A percentile compares a stretch with the other conserved stretches of the same genome.
Evolutionary conservation across 2,888 invertebrate genomes (phyloP).

Genomic region (Hesperia comma): DNA sequence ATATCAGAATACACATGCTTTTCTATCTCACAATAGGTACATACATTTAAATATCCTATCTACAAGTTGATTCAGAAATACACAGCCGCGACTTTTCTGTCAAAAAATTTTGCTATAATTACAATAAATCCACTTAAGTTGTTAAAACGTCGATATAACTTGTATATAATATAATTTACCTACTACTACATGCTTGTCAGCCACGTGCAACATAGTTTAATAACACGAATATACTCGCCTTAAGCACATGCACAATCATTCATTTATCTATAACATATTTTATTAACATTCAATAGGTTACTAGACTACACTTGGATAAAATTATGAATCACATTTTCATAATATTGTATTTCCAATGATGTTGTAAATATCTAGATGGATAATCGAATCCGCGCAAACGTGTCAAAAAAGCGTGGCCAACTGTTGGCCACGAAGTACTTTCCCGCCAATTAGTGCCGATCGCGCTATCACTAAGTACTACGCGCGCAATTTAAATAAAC

Average conservation of each 20-base stretch:
- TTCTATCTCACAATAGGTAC: constrained; percentile 52
- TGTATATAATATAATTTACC: constrained; percentile 51
- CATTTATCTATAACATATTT: constrained; percentile 48
- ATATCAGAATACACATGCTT: constrained; percentile 43
- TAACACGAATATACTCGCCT: constrained; percentile 54
- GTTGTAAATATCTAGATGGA: no score
- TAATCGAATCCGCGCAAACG: no score
- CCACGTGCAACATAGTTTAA: constrained; percentile 56
- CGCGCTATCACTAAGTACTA: no score
- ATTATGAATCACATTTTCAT: constrained; percentile 73
- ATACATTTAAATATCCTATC: constrained; percentile 50
- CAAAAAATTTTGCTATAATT: constrained; percentile 49
- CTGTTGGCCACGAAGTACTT: no score
- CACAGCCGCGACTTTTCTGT: constrained; percentile 64
- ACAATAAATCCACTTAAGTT: constrained; percentile 48
- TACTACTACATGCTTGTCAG: constrained; percentile 61
- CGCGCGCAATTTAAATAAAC: no score
- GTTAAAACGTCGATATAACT: constrained; percentile 49
- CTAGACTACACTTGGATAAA: constrained; percentile 56
- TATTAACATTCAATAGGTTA: constrained; percentile 43
- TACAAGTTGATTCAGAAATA: constrained; percentile 66
- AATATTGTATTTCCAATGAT: no score
- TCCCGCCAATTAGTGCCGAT: no score
- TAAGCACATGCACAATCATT: constrained; percentile 51
- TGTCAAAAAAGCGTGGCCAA: no score